These are phyloP conservation scores for Magallana angulata DNA, from an alignment of 1,140 invertebrate species.

Conservation along the genomic window DNA sequence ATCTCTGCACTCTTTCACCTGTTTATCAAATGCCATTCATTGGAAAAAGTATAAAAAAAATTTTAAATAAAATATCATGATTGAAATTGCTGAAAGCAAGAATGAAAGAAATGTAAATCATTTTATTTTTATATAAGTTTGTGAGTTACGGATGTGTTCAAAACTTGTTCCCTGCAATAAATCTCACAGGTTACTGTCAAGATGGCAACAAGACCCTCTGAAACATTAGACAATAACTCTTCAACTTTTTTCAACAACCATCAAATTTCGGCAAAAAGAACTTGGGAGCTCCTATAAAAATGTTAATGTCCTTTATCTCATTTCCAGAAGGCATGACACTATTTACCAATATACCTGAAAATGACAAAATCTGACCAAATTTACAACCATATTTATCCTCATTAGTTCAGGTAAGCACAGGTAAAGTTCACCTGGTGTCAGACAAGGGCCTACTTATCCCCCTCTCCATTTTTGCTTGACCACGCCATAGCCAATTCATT, in stretches of 20 bases:
- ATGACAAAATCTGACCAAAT: not conserved
- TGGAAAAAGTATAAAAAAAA: too few species aligned
- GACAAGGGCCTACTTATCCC: not conserved
- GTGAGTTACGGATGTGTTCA: too few species aligned
- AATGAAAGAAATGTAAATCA: too few species aligned
- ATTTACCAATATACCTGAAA: conserved; percentile 22
- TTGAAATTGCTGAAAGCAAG: too few species aligned
- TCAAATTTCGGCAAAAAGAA: not conserved
- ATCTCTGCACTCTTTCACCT: too few species aligned
- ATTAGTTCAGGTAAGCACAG: not conserved
- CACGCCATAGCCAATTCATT: conserved; percentile 29
- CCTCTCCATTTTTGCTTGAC: conserved; percentile 19
- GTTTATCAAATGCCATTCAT: too few species aligned
- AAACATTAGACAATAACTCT: not conserved
- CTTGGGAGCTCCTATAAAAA: not conserved
- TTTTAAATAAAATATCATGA: too few species aligned
- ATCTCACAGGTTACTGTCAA: too few species aligned
- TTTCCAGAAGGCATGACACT: not conserved
- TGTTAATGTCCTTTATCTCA: not conserved
- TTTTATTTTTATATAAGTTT: too few species aligned
- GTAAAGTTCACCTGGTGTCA: conserved; percentile 6
- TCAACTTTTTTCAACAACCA: not conserved
- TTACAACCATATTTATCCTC: not conserved
- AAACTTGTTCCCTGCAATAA: too few species aligned
- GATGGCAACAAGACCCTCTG: too few species aligned